phyloP scores from a whole-genome alignment of 2,113 vertebrate genomes.

The Ranitomeya variabilis region DNA sequence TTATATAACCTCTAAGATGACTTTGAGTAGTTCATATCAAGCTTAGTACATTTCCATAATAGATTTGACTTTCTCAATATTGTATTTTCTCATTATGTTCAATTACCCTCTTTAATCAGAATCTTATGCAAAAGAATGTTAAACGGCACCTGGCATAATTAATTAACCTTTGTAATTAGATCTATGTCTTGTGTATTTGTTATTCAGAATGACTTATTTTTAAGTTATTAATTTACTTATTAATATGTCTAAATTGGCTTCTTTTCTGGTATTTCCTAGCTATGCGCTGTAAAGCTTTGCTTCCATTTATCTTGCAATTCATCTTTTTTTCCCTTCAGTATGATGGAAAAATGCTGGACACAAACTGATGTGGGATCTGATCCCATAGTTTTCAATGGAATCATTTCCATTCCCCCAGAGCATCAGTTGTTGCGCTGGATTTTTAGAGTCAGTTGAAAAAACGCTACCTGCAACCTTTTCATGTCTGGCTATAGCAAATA shows the following conservation, averaged over 20 bases:
- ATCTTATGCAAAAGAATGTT: neutral
- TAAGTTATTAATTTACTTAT: neutral
- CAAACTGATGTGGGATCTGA: too few relatives aligned
- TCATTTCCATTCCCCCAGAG: too few relatives aligned
- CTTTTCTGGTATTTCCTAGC: neutral
- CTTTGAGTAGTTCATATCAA: neutral
- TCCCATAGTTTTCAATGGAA: too few relatives aligned
- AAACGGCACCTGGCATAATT: neutral
- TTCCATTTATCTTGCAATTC: too few relatives aligned
- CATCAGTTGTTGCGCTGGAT: too few relatives aligned
- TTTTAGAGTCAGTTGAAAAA: too few relatives aligned
- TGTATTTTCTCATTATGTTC: conserved; percentile 9
- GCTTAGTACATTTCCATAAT: neutral
- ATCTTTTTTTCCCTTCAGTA: too few relatives aligned
- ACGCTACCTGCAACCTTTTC: too few relatives aligned
- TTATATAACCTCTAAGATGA: neutral
- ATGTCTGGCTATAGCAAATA: too few relatives aligned
- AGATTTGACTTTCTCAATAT: conserved; percentile 17
- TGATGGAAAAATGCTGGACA: too few relatives aligned
- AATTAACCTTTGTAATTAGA: neutral
- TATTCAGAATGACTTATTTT: neutral
- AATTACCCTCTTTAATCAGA: conserved; percentile 14
- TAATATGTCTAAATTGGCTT: neutral
- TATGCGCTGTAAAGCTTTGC: neutral
- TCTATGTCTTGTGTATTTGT: neutral